These are phyloP conservation scores for Fissipunctia ypsillon DNA, from an alignment of 2,888 invertebrate genomes.

Conservation along the genomic window DNA sequence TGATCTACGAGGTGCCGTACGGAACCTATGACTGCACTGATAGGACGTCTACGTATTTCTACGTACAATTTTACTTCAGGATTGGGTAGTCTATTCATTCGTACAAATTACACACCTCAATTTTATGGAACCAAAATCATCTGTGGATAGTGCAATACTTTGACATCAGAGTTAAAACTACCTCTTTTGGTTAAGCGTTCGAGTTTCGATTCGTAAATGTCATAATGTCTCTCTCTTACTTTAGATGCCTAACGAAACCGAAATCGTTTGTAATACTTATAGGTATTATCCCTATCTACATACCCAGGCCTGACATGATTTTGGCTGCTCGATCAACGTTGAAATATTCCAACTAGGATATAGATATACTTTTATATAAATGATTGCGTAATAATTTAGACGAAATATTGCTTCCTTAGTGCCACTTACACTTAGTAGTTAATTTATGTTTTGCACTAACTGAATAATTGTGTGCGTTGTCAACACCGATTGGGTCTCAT, in stretches of 20 bases:
- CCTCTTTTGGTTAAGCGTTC: neutral
- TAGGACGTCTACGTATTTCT: neutral
- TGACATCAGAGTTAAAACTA: neutral
- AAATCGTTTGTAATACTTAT: slow-evolving; percentile 24
- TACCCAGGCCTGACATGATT: slow-evolving; percentile 18
- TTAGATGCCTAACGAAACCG: slow-evolving; percentile 10
- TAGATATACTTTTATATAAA: slow-evolving; percentile 33
- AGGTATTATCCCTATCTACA: slow-evolving; percentile 1
- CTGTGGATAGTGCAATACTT: neutral
- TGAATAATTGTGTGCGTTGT: slow-evolving; percentile 22
- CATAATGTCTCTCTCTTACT: neutral
- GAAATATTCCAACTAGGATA: slow-evolving; percentile 22
- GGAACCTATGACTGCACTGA: neutral
- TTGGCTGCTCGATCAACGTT: slow-evolving; percentile 36
- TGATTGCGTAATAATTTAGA: slow-evolving; percentile 3
- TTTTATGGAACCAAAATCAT: neutral
- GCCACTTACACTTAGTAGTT: slow-evolving; percentile 1
- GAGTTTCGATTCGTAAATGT: neutral
- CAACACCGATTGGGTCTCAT: slow-evolving; percentile 29
- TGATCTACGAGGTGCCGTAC: neutral
- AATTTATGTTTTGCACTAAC: neutral
- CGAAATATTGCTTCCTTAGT: slow-evolving; percentile 19
- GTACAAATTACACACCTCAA: neutral
- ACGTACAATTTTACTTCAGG: neutral
- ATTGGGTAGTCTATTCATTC: neutral